Base-by-base conservation (phyloP, 2,888 invertebrate genomes). In the Apodemia zela region DNA sequence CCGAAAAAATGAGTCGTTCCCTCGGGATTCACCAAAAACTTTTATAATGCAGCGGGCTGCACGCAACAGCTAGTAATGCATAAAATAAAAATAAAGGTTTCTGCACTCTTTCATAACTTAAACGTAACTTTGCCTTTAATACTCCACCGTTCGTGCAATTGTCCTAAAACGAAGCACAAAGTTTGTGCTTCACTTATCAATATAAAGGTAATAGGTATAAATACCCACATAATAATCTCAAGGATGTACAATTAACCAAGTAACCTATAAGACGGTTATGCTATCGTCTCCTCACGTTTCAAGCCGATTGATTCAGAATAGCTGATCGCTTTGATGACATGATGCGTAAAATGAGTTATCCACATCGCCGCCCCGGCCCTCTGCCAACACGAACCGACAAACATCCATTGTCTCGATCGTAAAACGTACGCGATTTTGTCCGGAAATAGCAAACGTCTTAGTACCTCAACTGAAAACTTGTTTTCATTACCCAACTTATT, bases 401-500 rank as follows among this genome's bases (percentile, higher is more conserved):
- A 85, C 85, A 84, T 81, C 85, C 76, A 83, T 87, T 85, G 87
- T 87, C 85, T 87, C 73, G 73, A 78, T 82, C 81, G 80, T 81
- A 85, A 84, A 82, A 80, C 78, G 78, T 83, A 82, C 82, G 81
- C 83, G 81, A 84, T 87, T 86, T 80, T 80, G 78, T 84, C 82
- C 81, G 84, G 84, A 87, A 86, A 88, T 85, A 82, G 85, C 83
- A 77, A 84, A 84, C 82, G 81, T 85, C 86, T 84, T 81, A 77
- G 72, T 77, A 73, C 76, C 74, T 78, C 73, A 69, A 72, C 72
- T 78, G 83, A 78, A 81, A 84, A 86, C 80, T 87, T 84, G 84
- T 86, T 89, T 88, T 88, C 87, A 89, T 89, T 89, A 87, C 85
- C 77, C 79, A 81, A 84, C 78, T 83, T 87, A 87, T 90, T 90